Conservation (phyloP, 37 sponge, comb jelly and placozoan species). For the Diacarnus erythraeanus region DNA sequence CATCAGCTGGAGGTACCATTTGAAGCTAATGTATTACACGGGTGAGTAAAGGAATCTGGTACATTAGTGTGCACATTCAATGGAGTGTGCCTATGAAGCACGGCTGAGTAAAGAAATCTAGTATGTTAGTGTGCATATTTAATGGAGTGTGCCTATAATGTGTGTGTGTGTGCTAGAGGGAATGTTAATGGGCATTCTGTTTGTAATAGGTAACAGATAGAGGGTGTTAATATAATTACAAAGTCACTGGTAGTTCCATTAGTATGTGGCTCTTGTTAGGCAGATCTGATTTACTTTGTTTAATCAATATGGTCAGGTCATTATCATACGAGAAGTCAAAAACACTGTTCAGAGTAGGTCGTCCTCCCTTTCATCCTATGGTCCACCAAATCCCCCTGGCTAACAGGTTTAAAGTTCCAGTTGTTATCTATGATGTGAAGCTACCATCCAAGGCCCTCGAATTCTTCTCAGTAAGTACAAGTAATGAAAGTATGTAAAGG, state of each 20-base stretch:
- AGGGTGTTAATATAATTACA: no score
- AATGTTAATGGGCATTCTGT: no score
- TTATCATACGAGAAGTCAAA: constrained; percentile 46
- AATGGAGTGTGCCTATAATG: no score
- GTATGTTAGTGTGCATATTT: no score
- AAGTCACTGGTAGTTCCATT: no score
- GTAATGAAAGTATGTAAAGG: neutral
- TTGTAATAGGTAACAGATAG: no score
- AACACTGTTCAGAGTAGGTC: constrained; percentile 56
- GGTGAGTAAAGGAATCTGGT: constrained; percentile 60
- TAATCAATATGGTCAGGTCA: constrained; percentile 14
- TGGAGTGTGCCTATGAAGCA: no score
- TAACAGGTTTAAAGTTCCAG: constrained; percentile 55
- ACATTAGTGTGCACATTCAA: no score
- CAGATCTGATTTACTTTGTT: neutral
- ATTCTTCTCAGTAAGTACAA: constrained; percentile 55
- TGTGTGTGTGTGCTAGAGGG: no score
- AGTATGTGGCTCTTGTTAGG: no score
- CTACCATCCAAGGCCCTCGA: constrained; percentile 62
- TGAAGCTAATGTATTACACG: constrained; percentile 51
- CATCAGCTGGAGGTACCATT: constrained; percentile 61
- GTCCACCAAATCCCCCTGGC: constrained; percentile 51
- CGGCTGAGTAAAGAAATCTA: no score
- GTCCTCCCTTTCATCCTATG: constrained; percentile 72
- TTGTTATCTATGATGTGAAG: constrained; percentile 61